Conservation (phyloP, 2,113 vertebrate genomes). For the Anguilla rostrata region DNA sequence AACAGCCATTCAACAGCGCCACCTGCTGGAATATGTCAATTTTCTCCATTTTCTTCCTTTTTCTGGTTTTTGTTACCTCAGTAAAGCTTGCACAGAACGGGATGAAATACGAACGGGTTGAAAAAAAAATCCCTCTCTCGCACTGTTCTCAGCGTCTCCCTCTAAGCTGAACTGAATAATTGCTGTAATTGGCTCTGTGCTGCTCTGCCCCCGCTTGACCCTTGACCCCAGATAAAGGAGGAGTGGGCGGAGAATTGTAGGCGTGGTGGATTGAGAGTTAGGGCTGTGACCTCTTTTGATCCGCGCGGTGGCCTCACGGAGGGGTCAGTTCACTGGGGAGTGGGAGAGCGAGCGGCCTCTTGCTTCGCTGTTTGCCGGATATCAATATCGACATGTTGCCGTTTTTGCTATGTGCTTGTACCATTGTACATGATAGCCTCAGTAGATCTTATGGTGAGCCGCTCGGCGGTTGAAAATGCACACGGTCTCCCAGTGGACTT, state of each 20-base stretch:
- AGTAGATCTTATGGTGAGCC: not conserved
- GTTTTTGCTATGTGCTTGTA: not conserved
- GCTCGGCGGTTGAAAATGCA: not conserved
- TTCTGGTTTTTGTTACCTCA: slow-evolving; percentile 1
- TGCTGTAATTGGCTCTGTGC: slow-evolving; percentile 64
- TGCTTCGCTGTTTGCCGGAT: not conserved
- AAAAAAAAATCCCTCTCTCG: not conserved
- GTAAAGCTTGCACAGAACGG: slow-evolving; percentile 27
- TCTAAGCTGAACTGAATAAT: slow-evolving; percentile 50
- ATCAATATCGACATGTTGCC: not conserved
- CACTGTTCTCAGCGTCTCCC: slow-evolving; percentile 26
- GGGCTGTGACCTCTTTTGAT: slow-evolving; percentile 43
- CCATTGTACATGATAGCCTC: not conserved
- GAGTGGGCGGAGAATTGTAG: slow-evolving; percentile 32
- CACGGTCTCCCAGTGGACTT: not conserved
- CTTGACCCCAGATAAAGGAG: slow-evolving; percentile 54
- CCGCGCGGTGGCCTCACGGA: slow-evolving; percentile 38
- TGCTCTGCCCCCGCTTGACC: slow-evolving; percentile 58
- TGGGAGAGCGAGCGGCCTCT: slow-evolving; percentile 28
- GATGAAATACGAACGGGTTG: not conserved
- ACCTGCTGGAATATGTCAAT: slow-evolving; percentile 54
- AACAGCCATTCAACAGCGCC: slow-evolving; percentile 53
- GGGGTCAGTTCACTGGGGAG: slow-evolving; percentile 44
- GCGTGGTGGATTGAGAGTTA: slow-evolving; percentile 32
- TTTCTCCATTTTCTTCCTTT: not conserved